phyloP scores from a whole-genome alignment of 2,888 invertebrate species.

The Latrodectus elegans region DNA sequence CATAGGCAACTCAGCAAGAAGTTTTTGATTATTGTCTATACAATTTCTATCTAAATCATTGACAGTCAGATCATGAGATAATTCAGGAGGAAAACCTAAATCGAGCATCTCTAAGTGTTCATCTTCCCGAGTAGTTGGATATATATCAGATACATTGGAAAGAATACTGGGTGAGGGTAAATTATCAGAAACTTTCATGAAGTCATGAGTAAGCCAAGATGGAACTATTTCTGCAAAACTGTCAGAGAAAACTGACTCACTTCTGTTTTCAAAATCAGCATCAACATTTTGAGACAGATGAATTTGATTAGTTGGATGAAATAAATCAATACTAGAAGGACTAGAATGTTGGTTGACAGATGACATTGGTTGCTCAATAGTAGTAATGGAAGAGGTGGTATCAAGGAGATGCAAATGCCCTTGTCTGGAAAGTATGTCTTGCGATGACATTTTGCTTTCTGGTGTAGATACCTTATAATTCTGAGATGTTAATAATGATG shows the following conservation, averaged over 20 bases:
- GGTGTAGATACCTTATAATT: constrained; percentile 52
- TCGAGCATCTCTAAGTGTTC: constrained; percentile 59
- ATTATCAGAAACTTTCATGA: constrained; percentile 56
- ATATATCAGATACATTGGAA: constrained; percentile 60
- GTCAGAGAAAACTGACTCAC: constrained; percentile 58
- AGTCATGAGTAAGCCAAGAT: constrained; percentile 64
- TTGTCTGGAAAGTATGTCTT: constrained; percentile 38
- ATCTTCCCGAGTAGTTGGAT: constrained; percentile 27
- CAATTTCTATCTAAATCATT: constrained; percentile 39
- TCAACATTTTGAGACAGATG: constrained; percentile 40
- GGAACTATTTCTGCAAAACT: constrained; percentile 63
- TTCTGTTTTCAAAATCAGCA: constrained; percentile 38
- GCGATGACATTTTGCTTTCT: constrained; percentile 29
- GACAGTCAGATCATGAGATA: constrained; percentile 40
- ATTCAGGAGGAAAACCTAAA: constrained; percentile 46
- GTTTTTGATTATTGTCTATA: constrained; percentile 49
- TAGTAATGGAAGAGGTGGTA: constrained; percentile 41
- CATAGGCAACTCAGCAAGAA: constrained; percentile 51
- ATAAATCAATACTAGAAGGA: constrained; percentile 44
- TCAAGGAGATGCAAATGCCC: constrained; percentile 18
- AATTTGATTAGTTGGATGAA: constrained; percentile 46
- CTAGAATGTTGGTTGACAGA: constrained; percentile 35
- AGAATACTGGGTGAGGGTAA: constrained; percentile 53
- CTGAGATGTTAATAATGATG: constrained; percentile 46
- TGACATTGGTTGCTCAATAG: constrained; percentile 39